Evolutionary conservation across 2,797 vertebrate species (phyloP), one percentile per base, ranked within the genome.

Genomic region (Hydrophis major): DNA sequence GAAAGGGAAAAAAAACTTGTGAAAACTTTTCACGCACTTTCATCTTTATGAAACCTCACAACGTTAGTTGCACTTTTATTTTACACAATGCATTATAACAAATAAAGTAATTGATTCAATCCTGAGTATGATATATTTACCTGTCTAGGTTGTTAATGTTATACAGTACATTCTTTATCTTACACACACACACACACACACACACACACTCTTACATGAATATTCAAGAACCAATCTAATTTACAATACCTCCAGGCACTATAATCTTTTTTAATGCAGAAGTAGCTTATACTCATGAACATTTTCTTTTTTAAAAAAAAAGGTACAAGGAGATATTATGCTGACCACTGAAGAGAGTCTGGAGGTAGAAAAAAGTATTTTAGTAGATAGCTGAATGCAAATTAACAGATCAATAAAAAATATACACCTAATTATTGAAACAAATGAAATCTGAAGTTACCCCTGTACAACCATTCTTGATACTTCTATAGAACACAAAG

Each of bases 191-290:
- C 66, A 14, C 28, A 16, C 28, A 37, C 14, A 37, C 32, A 69
- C 66, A n/a, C 47, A 16, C 60, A 63, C 66, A 14, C 32, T 18
- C 91, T 95, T 32, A 89, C 94, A 97, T 96, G 94, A 96, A 97
- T 97, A 97, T 97, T 97, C 97, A 97, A 93, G 93, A 83, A 93
- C 94, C 96, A 96, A 96, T 97, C 97, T 97, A 96, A 96, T 96
- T 95, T 96, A 95, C 94, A 96, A 95, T 96, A 96, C 95, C 95
- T 97, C 89, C 0, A 0, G 94, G 95, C 94, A 95, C 96, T 96
- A 96, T 95, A 94, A 96, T 96, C 94, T 94, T 92, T 95, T 95
- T 96, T 97, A 94, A 97, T n/a, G 57, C 93, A 94, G 94, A 96
- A 94, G 94, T 94, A 88, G 89, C 93, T 95, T 95, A 93, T 93